phyloP scores from a whole-genome alignment of 2,797 vertebrate genomes.

The Halcyon smyrnensis region DNA sequence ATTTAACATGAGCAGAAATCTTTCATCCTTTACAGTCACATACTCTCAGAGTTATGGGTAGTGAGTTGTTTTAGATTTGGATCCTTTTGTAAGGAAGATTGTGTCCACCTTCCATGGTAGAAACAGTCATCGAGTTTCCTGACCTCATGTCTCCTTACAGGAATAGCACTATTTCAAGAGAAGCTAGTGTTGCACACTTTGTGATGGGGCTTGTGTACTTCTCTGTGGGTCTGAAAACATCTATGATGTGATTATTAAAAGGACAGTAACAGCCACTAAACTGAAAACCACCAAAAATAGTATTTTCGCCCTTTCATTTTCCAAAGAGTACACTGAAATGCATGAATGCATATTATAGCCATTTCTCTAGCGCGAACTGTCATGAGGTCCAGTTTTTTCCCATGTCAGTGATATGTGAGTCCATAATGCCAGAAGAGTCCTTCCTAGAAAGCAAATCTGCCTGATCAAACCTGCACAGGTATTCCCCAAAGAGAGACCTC shows the following conservation, averaged over 20 bases:
- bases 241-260: neutral
- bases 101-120: neutral
- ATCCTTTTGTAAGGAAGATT: neutral
- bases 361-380: neutral
- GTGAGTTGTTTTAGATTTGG: neutral
- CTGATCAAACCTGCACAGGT: neutral
- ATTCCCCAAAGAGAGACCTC: neutral
- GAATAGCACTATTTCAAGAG: neutral
- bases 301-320: neutral
- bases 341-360: neutral
- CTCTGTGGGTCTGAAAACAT: neutral
- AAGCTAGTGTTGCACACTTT: neutral
- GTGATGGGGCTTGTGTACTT: neutral
- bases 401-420: neutral
- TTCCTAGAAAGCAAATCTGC: neutral
- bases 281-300: neutral
- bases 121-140: neutral
- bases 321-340: neutral
- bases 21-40: neutral
- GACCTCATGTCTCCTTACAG: neutral
- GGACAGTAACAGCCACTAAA: neutral
- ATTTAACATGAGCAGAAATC: neutral
- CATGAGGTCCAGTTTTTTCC: neutral
- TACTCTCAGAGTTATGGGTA: neutral
- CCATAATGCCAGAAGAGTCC: neutral